phyloP scores from a whole-genome alignment of 2,888 invertebrate species.

The Stomorhina lunata region DNA sequence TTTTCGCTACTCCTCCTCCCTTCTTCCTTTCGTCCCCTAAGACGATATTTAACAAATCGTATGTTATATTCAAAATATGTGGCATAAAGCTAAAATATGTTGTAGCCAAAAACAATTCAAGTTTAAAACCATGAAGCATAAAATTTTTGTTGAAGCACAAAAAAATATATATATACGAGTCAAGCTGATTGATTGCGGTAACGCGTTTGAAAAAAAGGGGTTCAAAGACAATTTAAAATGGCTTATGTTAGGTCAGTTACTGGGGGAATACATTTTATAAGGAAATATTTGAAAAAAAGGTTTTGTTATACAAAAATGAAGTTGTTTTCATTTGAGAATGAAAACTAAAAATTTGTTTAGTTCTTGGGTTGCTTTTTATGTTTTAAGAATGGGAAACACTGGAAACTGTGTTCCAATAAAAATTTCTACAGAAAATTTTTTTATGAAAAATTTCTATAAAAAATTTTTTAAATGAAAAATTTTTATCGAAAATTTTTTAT shows the following conservation, averaged over 20 bases:
- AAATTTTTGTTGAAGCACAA: slow-evolving; percentile 11
- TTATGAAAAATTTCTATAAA: no score
- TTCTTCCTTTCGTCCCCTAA: slow-evolving; percentile 28
- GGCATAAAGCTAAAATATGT: neutral
- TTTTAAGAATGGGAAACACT: no score
- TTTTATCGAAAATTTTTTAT: no score
- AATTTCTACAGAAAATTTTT: no score
- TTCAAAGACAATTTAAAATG: slow-evolving; percentile 56
- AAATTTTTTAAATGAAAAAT: no score
- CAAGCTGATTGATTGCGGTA: slow-evolving; percentile 58
- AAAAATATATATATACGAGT: slow-evolving; percentile 31
- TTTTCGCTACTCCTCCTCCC: neutral
- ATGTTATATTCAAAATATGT: neutral
- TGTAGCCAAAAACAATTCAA: slow-evolving; percentile 35
- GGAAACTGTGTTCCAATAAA: no score
- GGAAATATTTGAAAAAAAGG: neutral
- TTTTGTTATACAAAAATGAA: neutral
- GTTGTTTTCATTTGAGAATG: neutral
- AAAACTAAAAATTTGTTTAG: no score
- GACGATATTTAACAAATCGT: slow-evolving; percentile 10
- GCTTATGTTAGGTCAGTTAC: slow-evolving; percentile 65
- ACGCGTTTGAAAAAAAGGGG: slow-evolving; percentile 33
- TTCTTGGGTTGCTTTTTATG: no score
- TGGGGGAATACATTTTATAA: neutral
- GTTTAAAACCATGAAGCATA: slow-evolving; percentile 46